These are phyloP conservation scores for Gymnothorax reevesii DNA, from an alignment of 2,797 vertebrate genomes.

Conservation along the genomic window DNA sequence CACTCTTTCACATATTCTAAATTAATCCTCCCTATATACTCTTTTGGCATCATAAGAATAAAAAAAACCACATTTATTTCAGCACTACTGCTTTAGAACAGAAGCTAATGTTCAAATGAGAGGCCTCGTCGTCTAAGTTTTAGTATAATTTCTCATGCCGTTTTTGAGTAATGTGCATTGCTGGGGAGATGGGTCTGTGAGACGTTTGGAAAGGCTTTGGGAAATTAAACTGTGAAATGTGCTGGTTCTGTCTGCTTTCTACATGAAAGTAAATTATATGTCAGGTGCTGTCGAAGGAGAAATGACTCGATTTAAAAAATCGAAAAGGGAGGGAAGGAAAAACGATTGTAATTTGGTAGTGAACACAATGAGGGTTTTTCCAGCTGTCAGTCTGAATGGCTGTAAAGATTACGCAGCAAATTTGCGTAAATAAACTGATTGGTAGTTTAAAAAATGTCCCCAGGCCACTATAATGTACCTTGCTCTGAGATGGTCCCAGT, in stretches of 20 bases:
- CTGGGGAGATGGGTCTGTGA: conserved; percentile 43
- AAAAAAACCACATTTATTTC: conserved; percentile 5
- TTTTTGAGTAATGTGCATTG: conserved; percentile 66
- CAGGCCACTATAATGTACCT: not conserved
- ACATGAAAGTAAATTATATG: conserved; percentile 66
- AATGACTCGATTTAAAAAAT: conserved; percentile 54
- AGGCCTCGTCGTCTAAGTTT: conserved; percentile 59
- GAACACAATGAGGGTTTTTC: not conserved
- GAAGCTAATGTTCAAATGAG: conserved; percentile 53
- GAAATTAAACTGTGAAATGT: conserved; percentile 68
- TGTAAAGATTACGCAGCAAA: not conserved
- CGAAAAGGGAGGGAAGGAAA: conserved; percentile 6
- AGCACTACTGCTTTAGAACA: not conserved
- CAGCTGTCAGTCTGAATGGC: conserved; percentile 10
- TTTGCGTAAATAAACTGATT: conserved; percentile 41
- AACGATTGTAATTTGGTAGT: conserved; percentile 14
- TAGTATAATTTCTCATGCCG: conserved; percentile 64
- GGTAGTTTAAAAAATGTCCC: conserved; percentile 10
- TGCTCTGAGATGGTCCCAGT: not conserved
- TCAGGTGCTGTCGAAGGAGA: conserved; percentile 50
- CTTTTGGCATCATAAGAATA: not conserved
- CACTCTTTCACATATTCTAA: conserved; percentile 4
- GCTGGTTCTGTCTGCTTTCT: conserved; percentile 48
- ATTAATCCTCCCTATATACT: not conserved
- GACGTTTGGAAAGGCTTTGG: conserved; percentile 53